Base-by-base conservation (phyloP, 2,888 invertebrate species). In the Hirudinaria manillensis region DNA sequence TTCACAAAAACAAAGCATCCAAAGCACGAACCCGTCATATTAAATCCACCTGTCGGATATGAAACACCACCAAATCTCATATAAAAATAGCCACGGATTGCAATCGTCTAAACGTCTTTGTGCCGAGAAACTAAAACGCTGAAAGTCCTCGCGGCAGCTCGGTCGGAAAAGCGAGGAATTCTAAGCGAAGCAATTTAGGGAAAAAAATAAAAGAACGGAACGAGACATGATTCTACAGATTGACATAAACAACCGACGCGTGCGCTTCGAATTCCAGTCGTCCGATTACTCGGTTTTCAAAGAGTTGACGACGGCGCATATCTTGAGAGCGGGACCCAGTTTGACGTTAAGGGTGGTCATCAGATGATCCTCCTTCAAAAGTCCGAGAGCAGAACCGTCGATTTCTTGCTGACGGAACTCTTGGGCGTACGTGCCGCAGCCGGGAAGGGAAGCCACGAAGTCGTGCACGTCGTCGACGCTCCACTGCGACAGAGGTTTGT, bases 341-440 rank as follows among this genome's bases (percentile, higher is more conserved):
- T 96, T 95, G 90, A 97, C 96, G 76, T 91, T 91, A 89, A 97
- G 93, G 10, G 94, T 93, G 79, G 92, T 91, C 87, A 96, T 95
- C 45, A 97, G 88, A 86, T 97, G 96, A 82, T 95, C 95, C 79
- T 94, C 94, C 82, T 93, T 92, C 73, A 97, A 89, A 74, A 97
- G 87, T 87, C 96, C 89, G 77, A 97, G 86, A 0, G 96, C 96
- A 83, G 95, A 94, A 16, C 78, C 78, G 53, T 78, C 78, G 7
- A 78, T 78, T 66, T 78, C 96, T 86, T 97, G 95, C 82, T 92
- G 90, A 19, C 91, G 90, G 87, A 97, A 97, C 84, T 95, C 95
- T 82, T 95, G 94, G 0, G 94, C 95, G 83, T 95, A 95, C 80
- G 92, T 91, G 13, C 91, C 90, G 84, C 95, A 95, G 0, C 95